phyloP scores from a whole-genome alignment of 2,888 invertebrate species.

The Epicampocera succincta region DNA sequence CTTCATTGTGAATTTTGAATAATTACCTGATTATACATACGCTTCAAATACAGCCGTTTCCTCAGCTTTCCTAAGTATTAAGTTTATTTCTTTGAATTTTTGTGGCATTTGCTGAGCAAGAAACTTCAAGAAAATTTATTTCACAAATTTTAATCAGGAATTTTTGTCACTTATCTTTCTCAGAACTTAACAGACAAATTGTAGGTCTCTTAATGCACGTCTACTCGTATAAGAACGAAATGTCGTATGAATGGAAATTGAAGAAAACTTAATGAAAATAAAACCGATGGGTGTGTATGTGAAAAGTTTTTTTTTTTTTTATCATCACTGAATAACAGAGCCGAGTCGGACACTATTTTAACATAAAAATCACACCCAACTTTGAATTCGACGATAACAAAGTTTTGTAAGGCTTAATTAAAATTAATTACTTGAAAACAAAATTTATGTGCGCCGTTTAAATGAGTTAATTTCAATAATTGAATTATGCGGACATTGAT shows the following conservation, averaged over 20 bases:
- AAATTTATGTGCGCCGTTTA: conserved; percentile 14
- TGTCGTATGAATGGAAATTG: conserved; percentile 23
- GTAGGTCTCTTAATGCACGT: neutral
- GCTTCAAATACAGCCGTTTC: no score
- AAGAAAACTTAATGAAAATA: conserved; percentile 7
- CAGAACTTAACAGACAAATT: neutral
- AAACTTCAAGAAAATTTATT: no score
- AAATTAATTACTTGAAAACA: conserved; percentile 49
- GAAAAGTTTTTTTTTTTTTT: neutral
- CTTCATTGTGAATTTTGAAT: no score
- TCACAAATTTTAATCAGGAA: no score
- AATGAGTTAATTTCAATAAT: conserved; percentile 42
- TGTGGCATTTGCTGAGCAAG: no score
- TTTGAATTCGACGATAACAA: conserved; percentile 46
- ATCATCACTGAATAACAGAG: conserved; percentile 12
- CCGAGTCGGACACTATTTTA: conserved; percentile 11
- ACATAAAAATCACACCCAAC: conserved; percentile 63
- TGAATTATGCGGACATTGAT: conserved; percentile 10
- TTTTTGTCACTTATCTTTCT: no score
- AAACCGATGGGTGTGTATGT: neutral
- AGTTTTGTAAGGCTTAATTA: conserved; percentile 34
- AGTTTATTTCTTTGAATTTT: no score
- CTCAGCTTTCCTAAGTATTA: no score
- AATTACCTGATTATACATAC: no score
- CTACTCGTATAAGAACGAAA: neutral